Conservation (phyloP, 2,113 vertebrate genomes). For the Rhombomys opimus region DNA sequence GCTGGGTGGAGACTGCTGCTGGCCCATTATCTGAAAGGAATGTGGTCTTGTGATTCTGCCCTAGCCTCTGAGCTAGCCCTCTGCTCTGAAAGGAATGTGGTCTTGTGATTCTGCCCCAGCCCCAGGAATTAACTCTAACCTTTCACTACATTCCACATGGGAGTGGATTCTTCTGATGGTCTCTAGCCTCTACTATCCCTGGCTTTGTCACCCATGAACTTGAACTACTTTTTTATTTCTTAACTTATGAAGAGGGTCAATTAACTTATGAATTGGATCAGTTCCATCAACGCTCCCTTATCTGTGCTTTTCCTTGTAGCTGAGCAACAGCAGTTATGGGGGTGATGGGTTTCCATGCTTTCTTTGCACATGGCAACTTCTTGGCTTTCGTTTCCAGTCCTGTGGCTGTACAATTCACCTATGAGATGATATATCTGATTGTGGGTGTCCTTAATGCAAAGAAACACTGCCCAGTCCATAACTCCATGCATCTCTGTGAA, state of each 20-base stretch:
- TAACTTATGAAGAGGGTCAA: too few species aligned
- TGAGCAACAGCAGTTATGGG: background rate
- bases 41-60: too few species aligned
- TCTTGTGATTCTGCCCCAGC: too few species aligned
- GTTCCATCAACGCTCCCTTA: background rate
- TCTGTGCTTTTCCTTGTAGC: background rate
- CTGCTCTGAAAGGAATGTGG: too few species aligned
- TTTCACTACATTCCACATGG: background rate
- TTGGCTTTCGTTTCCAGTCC: background rate
- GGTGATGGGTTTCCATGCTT: background rate
- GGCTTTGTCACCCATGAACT: background rate
- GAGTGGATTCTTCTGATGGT: background rate
- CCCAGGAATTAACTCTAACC: too few species aligned
- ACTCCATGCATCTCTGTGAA: too few species aligned
- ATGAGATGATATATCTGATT: background rate
- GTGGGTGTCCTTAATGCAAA: background rate
- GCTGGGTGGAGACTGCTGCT: too few species aligned
- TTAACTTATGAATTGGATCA: background rate
- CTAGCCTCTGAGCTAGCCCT: too few species aligned
- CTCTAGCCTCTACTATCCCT: background rate
- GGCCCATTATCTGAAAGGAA: too few species aligned
- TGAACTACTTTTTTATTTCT: background rate
- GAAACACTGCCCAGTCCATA: too few species aligned
- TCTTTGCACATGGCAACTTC: background rate
- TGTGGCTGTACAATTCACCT: background rate